Base-by-base conservation (phyloP, 2,797 vertebrate species). In the Leucoraja ocellata region DNA sequence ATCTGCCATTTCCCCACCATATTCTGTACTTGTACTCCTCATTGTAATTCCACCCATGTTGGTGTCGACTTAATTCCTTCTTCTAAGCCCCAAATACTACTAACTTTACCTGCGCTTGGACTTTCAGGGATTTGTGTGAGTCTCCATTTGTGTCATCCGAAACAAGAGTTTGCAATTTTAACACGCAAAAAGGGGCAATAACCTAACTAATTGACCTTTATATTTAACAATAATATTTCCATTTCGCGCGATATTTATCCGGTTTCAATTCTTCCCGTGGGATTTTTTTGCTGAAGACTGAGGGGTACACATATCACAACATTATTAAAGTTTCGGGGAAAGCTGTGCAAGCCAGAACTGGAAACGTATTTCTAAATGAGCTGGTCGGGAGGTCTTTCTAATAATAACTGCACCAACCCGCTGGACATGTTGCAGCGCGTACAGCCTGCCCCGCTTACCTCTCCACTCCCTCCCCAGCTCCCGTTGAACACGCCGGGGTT, bases 401-500 rank as follows among this genome's bases (percentile, higher is more conserved):
- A 83, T 58, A 58, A 83, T 83, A 83, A 46, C 80, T 23, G 0
- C 0, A 4, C 7, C 80, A 54, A 0, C 1, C 46, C 9, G 14
- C 21, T 28, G 77, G n/a, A 2, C 1, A 1, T 25, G 21, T 25
- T 18, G 39, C 18, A 25, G 80, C 10, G 5, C 91, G 86, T 93
- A 36, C 92, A 4, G n/a, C 65, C 4, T 58, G 2, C 79, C 63
- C 58, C 21, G 39, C 96, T 0, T 95, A 98, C 97, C 96, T 99
- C 97, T 71, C 98, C 98, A 80, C 96, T 96, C 93, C 98, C 98
- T 92, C 98, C 98, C 98, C 98, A 99, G 78, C 94, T 95, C 76
- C 98, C 98, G 36, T 98, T 98, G 95, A 98, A 99, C 68, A 99
- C 97, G 8, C 98, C 98, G 0, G 95, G 96, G 94, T 99, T 99